Evolutionary conservation across 2,888 invertebrate genomes (phyloP), one percentile per base, ranked within the genome.

Genomic region (Chalcis sispes): DNA sequence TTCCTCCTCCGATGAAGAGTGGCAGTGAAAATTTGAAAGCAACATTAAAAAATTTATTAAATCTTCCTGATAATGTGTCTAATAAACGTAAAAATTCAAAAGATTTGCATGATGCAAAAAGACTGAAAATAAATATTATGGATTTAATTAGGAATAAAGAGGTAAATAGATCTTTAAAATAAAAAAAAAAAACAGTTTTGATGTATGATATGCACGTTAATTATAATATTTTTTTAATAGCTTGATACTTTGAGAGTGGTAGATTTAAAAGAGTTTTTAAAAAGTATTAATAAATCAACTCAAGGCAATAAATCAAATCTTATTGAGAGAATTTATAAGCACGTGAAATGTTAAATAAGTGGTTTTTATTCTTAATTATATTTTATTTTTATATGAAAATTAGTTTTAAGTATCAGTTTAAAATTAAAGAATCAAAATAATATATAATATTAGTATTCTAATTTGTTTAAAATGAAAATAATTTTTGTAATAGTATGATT

Each of bases 231-330:
- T 70, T 58, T 56, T 67, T 2, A 4, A n/a, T 10, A 78, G 78
- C 75, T 78, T 1, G 42, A 46, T 18, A 23, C n/a, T 15, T 42
- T 75, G 27, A 75, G 69, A 5, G 65, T 72, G 2, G 29, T 40
- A 10, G 54, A 75, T 2, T 61, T 78, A 32, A 69, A 61, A 66
- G 66, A 67, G 1, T 70, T 25, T 32, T 58, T 78, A 1, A 36
- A 23, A 15, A 42, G 46, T 32, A n/a, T 72, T 0, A 36, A 32
- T 20, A 1, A 3, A 52, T 8, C 52, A n/a, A 65, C 56, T 18
- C 10, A n/a, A 18, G 77, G 79, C 66, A 65, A n/a, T n/a, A 79
- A 79, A n/a, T 48, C 77, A 29, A 15, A 0, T 3, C 42, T 77
- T 2, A 64, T 74, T n/a, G 20, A 74, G 13, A 20, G 46, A 27